Conservation (phyloP, 2,113 vertebrate species). For the Macheiramphus alcinus region DNA sequence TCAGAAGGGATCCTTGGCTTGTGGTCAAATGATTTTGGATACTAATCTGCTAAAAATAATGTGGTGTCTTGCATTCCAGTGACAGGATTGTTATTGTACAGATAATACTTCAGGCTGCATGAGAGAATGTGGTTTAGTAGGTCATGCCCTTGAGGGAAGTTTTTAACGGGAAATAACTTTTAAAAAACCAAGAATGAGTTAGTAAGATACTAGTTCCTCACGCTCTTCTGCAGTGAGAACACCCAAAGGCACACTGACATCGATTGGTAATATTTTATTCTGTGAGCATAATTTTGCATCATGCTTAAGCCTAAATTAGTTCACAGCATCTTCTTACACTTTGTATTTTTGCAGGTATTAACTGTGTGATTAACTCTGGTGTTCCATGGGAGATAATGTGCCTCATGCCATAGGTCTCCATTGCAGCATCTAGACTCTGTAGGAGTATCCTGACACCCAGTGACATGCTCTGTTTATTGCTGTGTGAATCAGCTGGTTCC, state of each 20-base stretch:
- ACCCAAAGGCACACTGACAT: not conserved
- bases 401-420: not conserved
- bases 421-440: not conserved
- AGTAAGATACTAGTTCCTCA: not conserved
- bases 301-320: not conserved
- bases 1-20: not conserved
- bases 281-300: not conserved
- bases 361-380: not conserved
- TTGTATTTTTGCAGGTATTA: not conserved
- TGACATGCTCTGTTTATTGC: not conserved
- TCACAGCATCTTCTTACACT: not conserved
- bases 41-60: conserved; percentile 3
- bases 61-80: not conserved
- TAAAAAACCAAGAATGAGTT: not conserved
- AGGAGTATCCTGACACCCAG: not conserved
- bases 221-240: not conserved
- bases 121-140: not conserved
- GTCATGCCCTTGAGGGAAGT: not conserved
- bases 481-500: not conserved
- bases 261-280: not conserved
- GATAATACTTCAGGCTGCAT: not conserved
- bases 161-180: not conserved
- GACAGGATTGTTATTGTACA: not conserved
- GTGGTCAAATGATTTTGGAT: not conserved
- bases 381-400: not conserved